Evolutionary conservation across 2,113 vertebrate genomes (phyloP).

Genomic region (Pholis gunnellus): DNA sequence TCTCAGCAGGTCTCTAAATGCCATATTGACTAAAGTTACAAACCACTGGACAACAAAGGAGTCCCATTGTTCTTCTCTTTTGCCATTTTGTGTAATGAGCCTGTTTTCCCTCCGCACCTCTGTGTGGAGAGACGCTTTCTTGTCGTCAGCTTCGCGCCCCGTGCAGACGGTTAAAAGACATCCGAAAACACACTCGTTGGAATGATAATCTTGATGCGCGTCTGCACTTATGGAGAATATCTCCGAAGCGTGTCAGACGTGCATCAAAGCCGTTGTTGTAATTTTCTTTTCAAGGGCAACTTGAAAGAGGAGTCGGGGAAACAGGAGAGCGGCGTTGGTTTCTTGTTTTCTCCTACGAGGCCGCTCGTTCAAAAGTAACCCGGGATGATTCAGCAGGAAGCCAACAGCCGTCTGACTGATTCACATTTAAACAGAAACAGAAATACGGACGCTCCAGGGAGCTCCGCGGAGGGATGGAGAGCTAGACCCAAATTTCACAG

Average conservation of each 20-base stretch:
- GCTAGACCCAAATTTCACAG: conserved; percentile 61
- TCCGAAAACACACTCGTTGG: conserved; percentile 54
- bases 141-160: not conserved
- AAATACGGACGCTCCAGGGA: conserved; percentile 63
- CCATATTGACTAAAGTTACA: conserved; percentile 67
- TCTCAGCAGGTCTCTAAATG: conserved; percentile 62
- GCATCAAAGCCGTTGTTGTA: conserved; percentile 71
- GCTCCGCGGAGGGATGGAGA: conserved; percentile 56
- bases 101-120: conserved; percentile 28
- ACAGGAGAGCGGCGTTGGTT: conserved; percentile 59
- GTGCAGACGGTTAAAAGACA: conserved; percentile 36
- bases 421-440: conserved; percentile 72
- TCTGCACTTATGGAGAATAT: conserved; percentile 62
- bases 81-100: conserved; percentile 70
- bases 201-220: conserved; percentile 61
- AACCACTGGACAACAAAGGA: conserved; percentile 59
- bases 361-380: conserved; percentile 61
- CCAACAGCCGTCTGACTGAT: conserved; percentile 65
- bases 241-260: conserved; percentile 52
- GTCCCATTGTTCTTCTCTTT: conserved; percentile 52
- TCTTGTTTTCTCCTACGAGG: conserved; percentile 56
- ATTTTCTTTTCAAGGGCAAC: conserved; percentile 75
- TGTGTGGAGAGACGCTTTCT: not conserved
- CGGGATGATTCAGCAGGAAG: conserved; percentile 72
- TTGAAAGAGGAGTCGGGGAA: conserved; percentile 65